Evolutionary conservation across 2,113 vertebrate species (phyloP).

Genomic region (Chaenocephalus aceratus): DNA sequence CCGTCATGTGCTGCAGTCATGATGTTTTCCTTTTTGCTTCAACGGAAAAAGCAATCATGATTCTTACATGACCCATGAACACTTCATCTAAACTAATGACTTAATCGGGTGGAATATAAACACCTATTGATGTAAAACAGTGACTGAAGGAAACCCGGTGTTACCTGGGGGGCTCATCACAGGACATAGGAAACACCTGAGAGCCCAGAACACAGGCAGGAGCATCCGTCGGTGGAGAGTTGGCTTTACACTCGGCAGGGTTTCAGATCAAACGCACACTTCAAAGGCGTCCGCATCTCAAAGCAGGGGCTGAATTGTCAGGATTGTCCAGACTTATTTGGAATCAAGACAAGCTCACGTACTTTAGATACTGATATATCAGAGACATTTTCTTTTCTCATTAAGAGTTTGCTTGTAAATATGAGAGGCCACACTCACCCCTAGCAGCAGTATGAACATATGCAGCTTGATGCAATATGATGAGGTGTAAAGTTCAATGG

Average conservation of each 20-base stretch:
- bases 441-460: neutral
- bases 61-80: neutral
- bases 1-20: neutral
- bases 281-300: constrained; percentile 47
- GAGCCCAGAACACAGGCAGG: constrained; percentile 12
- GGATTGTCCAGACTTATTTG: constrained; percentile 36
- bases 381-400: constrained; percentile 17
- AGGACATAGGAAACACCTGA: constrained; percentile 21
- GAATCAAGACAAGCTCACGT: constrained; percentile 15
- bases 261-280: constrained; percentile 64
- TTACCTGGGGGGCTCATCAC: constrained; percentile 10
- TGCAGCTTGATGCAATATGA: neutral
- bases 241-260: constrained; percentile 36
- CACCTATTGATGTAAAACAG: neutral
- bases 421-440: neutral
- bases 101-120: neutral
- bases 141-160: neutral
- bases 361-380: neutral
- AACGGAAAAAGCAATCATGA: neutral
- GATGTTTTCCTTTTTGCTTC: neutral
- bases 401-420: constrained; percentile 4
- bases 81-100: neutral
- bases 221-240: constrained; percentile 31
- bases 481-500: neutral
- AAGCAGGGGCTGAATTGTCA: constrained; percentile 28